Conservation (phyloP, 2,888 invertebrate genomes). For the Ceratothoa steindachneri region DNA sequence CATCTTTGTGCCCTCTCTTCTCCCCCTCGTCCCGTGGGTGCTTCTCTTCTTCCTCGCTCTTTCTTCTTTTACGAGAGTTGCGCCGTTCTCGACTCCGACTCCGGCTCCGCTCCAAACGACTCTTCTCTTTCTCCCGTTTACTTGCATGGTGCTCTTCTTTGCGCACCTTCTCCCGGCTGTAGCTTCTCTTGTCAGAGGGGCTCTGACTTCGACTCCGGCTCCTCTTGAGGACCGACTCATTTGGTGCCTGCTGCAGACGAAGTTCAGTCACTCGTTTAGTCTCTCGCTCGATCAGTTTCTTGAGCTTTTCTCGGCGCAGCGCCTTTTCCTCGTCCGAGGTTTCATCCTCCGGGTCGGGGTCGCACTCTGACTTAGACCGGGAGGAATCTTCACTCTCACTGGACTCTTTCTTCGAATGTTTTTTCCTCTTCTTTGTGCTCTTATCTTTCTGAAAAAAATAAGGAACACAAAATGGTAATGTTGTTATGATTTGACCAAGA, state of each 20-base stretch:
- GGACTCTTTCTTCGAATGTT: neutral
- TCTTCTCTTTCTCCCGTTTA: neutral
- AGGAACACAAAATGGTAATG: neutral
- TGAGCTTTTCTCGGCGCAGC: neutral
- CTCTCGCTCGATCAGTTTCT: neutral
- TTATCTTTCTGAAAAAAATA: neutral
- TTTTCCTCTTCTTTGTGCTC: neutral
- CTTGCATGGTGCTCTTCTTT: neutral
- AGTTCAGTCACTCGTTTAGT: neutral
- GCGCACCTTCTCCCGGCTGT: neutral
- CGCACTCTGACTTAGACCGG: neutral
- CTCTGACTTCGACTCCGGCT: neutral
- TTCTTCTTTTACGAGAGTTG: neutral
- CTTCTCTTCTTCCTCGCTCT: neutral
- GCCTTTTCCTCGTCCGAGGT: constrained; percentile 8
- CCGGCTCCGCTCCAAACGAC: neutral
- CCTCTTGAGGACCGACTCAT: neutral
- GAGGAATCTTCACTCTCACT: neutral
- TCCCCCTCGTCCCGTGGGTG: neutral
- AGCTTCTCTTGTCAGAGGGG: neutral
- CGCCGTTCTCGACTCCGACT: neutral
- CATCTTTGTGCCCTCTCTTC: neutral
- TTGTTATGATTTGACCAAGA: no score
- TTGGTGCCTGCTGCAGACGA: neutral
- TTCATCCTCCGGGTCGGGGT: neutral